phyloP scores from a whole-genome alignment of 1,140 invertebrate species.

The Acromyrmex charruanus region DNA sequence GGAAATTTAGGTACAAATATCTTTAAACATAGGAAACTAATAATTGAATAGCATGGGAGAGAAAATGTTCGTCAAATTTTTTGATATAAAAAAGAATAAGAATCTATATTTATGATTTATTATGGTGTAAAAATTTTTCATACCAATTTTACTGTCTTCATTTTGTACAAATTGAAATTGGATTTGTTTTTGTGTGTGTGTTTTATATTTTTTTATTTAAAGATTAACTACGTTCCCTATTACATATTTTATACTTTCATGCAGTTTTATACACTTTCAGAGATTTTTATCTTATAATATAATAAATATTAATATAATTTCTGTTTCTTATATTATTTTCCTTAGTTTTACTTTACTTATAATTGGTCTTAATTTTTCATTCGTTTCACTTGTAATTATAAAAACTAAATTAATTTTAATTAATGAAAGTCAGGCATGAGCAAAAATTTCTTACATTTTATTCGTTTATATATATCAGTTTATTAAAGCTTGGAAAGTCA shows the following conservation, averaged over 20 bases:
- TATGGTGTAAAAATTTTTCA: not conserved
- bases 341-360: not conserved
- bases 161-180: conserved; percentile 4
- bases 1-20: not conserved
- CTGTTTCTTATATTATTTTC: not conserved
- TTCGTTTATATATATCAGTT: not conserved
- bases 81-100: not conserved
- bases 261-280: not conserved
- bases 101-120: too few relatives aligned
- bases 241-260: not conserved
- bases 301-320: conserved; percentile 13
- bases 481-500: not conserved
- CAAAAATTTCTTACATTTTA: not conserved
- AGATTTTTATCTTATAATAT: not conserved
- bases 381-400: not conserved
- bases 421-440: not conserved
- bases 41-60: not conserved
- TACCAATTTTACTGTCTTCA: not conserved
- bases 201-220: not conserved
- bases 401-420: not conserved
- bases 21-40: not conserved
- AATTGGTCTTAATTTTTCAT: not conserved
- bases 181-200: not conserved
- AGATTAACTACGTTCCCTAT: not conserved
- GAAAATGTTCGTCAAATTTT: not conserved